phyloP scores from a whole-genome alignment of 2,888 invertebrate genomes.

The Stenolophus ochropezus region DNA sequence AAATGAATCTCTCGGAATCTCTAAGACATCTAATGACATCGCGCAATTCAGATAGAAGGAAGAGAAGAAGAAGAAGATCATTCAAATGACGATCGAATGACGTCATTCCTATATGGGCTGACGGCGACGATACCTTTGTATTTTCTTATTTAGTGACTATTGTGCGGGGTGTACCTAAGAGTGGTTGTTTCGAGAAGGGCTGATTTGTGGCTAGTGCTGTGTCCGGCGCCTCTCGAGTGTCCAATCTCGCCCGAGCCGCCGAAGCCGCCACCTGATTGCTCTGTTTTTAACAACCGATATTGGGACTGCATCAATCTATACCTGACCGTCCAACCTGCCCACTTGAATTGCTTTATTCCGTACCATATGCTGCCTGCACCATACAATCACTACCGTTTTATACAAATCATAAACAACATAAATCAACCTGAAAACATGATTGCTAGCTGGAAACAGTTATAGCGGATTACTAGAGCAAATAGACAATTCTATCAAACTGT shows the following conservation, averaged over 20 bases:
- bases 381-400: conserved; percentile 29
- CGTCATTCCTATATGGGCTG: too few relatives aligned
- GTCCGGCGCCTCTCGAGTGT: conserved; percentile 38
- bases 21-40: too few relatives aligned
- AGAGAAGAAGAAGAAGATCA: too few relatives aligned
- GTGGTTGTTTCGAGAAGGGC: neutral
- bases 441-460: neutral
- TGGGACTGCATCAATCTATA: conserved; percentile 35
- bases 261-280: conserved; percentile 42
- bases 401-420: conserved; percentile 2
- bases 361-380: conserved; percentile 22
- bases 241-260: neutral
- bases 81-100: too few relatives aligned
- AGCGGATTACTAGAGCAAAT: neutral
- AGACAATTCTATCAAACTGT: neutral
- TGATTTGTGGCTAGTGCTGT: neutral
- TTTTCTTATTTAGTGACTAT: neutral
- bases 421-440: conserved; percentile 9
- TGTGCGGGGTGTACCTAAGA: neutral
- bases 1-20: too few relatives aligned
- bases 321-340: neutral
- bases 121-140: too few relatives aligned
- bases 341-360: conserved; percentile 18
- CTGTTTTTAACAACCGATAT: conserved; percentile 30
- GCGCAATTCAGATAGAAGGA: too few relatives aligned